Percentiles rank a stretch among this genome's conserved stretches.
Conservation (phyloP, 2,113 vertebrate genomes). For the Bufo gargarizans region DNA sequence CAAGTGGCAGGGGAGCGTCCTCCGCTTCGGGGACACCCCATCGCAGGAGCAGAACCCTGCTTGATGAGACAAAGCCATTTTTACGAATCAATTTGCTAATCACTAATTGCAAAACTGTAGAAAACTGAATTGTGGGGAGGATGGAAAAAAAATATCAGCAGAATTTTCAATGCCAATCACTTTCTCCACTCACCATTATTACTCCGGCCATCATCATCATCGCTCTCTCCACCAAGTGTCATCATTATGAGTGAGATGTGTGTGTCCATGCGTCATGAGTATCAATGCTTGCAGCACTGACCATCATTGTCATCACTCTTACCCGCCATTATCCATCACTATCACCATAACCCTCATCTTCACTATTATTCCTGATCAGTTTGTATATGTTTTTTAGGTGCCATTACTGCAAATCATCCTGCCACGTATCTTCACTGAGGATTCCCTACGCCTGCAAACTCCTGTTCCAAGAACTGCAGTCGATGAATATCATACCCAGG, state of each 20-base stretch:
- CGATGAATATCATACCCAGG: constrained; percentile 98
- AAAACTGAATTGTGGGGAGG: too few species aligned
- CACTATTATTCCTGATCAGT: background rate
- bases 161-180: too few species aligned
- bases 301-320: background rate
- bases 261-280: background rate
- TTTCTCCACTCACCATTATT: too few species aligned
- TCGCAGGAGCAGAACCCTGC: too few species aligned
- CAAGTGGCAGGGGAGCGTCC: too few species aligned
- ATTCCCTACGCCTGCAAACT: constrained; percentile 98
- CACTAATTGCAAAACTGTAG: too few species aligned
- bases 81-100: too few species aligned
- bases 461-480: constrained; percentile 97
- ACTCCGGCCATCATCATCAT: too few species aligned
- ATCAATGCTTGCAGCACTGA: background rate
- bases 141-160: too few species aligned
- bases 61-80: too few species aligned
- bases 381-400: constrained; percentile 79
- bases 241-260: background rate
- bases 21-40: too few species aligned
- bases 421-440: constrained; percentile 92
- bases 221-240: too few species aligned
- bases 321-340: background rate
- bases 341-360: background rate
- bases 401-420: constrained; percentile 96